phyloP scores from a whole-genome alignment of 2,888 invertebrate species.

The Scaptomyza caliginosa region DNA sequence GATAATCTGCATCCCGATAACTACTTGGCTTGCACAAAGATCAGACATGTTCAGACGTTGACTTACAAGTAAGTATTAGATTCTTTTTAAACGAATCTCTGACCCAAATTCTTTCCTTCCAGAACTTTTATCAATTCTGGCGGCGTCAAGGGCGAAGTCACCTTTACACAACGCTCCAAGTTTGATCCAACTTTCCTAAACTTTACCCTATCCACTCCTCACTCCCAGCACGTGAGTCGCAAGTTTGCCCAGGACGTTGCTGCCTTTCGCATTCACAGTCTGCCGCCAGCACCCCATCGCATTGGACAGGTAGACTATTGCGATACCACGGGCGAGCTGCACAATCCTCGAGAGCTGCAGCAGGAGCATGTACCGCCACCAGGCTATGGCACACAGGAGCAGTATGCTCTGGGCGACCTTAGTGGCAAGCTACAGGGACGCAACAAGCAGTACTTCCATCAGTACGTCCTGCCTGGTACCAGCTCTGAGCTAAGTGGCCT shows the following conservation, averaged over 20 bases:
- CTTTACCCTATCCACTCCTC: conserved; percentile 88
- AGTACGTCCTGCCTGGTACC: conserved; percentile 87
- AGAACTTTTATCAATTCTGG: conserved; percentile 90
- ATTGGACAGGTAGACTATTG: conserved; percentile 86
- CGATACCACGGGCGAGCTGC: conserved; percentile 89
- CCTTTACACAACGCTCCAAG: conserved; percentile 91
- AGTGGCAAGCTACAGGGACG: conserved; percentile 92
- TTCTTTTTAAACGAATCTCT: background rate
- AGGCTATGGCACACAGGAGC: conserved; percentile 91
- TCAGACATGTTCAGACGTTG: conserved; percentile 88
- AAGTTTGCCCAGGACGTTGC: conserved; percentile 90
- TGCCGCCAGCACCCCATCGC: conserved; percentile 87
- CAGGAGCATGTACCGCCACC: conserved; percentile 87
- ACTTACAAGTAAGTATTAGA: conserved; percentile 87
- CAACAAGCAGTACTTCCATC: conserved; percentile 88
- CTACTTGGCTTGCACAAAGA: conserved; percentile 92
- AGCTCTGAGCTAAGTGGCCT: conserved; percentile 90
- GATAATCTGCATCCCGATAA: conserved; percentile 90
- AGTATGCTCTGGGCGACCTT: conserved; percentile 95
- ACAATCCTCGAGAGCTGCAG: conserved; percentile 89
- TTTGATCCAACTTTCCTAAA: conserved; percentile 93
- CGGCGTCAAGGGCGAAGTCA: conserved; percentile 92
- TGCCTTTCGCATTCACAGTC: conserved; percentile 88
- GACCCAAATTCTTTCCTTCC: conserved; percentile 26
- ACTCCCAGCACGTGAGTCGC: conserved; percentile 88